Evolutionary conservation across 2,888 invertebrate genomes (phyloP), one percentile per base, ranked within the genome.

Genomic region (Sussaba pulchella): DNA sequence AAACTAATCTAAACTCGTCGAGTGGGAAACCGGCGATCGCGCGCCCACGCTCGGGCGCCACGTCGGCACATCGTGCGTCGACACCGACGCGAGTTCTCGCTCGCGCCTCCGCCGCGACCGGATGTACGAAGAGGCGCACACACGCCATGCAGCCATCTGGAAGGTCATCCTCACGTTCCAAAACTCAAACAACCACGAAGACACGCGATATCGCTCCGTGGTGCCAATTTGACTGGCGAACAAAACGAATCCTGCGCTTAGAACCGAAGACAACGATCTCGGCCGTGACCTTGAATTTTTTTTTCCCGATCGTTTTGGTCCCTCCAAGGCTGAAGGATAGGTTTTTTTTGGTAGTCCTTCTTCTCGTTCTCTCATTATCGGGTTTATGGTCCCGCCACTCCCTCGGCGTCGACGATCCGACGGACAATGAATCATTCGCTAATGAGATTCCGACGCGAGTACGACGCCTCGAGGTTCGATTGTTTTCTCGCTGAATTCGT

Each of bases 1-100:
- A 89, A 90, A 90, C 90, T 90, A 90, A 91, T 90, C 90, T 90
- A 90, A 90, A 90, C 90, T 90, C 90, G 88, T 87, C 87, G 85
- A 85, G 85, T 83, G 67, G 39, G 45, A 54, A 66, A 52, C 59
- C 47, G 75, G 66, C 45, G 64, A 17, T 31, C 61, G 67, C 66
- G 67, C 52, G 67, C 54, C 63, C 52, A 43, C 63, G 45, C 47
- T 82, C 85, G 84, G 85, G 82, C 84, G 85, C 88, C 85, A 59
- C 74, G 66, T 59, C 71, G 57, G 59, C 70, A 72, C 64, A 50
- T n/a, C 52, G 63, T 59, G 57, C 74, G 71, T 78, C 63, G 41
- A 69, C 78, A 43, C 31, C 39, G 64, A 77, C 21, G 66, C 21
- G 21, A n/a, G n/a, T n/a, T n/a, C n/a, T n/a, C n/a, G n/a, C n/a